A percentile compares a stretch with the other conserved stretches of the same genome.
Conservation (phyloP, 2,797 vertebrate species). For the Cyclura pinguis region DNA sequence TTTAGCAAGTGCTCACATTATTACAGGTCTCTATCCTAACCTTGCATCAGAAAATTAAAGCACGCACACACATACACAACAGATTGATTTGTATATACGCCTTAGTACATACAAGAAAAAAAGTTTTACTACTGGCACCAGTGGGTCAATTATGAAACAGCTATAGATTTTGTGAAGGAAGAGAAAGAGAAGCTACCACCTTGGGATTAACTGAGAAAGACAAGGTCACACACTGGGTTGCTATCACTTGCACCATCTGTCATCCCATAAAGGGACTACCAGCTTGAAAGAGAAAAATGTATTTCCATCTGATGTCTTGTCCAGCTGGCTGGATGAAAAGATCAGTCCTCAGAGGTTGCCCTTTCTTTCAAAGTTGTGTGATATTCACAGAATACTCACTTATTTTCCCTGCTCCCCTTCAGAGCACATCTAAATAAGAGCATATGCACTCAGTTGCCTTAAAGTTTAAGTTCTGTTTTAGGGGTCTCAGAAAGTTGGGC, state of each 20-base stretch:
- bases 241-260: slow-evolving; percentile 11
- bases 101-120: neutral
- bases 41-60: neutral
- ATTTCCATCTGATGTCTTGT: neutral
- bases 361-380: neutral
- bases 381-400: neutral
- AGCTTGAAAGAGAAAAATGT: accelerated
- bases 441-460: neutral
- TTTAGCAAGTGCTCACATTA: neutral
- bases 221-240: neutral
- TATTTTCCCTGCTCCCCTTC: slow-evolving; percentile 20
- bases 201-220: slow-evolving; percentile 8
- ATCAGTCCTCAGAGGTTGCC: accelerated
- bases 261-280: neutral
- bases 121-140: neutral
- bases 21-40: neutral
- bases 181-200: too few species aligned
- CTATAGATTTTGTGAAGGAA: neutral
- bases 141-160: neutral
- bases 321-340: slow-evolving; percentile 19
- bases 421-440: neutral
- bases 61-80: neutral
- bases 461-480: neutral
- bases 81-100: neutral
- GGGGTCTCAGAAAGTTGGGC: neutral